phyloP scores from a whole-genome alignment of 2,113 vertebrate species.

The Macrotis lagotis region DNA sequence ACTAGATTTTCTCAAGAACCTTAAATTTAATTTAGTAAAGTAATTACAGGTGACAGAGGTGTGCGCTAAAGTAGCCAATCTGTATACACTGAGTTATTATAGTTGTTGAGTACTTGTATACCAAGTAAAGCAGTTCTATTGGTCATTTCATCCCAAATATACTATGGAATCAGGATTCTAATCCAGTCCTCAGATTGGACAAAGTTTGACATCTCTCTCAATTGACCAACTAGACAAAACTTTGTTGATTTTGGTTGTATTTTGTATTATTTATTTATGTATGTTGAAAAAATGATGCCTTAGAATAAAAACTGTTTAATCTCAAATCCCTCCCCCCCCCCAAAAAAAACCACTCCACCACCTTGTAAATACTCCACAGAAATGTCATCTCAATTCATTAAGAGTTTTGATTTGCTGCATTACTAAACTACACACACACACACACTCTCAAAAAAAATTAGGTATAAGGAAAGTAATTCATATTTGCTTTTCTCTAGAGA shows the following conservation, averaged over 20 bases:
- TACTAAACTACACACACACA: neutral
- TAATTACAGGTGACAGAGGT: neutral
- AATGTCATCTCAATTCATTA: neutral
- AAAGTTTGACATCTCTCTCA: neutral
- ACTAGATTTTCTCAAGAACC: constrained; percentile 33
- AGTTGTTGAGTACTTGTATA: neutral
- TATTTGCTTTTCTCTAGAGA: constrained; percentile 34
- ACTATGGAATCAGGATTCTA: neutral
- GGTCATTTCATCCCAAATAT: neutral
- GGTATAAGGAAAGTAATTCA: constrained; percentile 2
- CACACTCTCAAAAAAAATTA: neutral
- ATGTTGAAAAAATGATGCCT: constrained; percentile 26
- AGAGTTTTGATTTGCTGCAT: neutral
- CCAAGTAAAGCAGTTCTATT: neutral
- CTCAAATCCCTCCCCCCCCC: neutral
- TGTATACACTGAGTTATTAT: constrained; percentile 14
- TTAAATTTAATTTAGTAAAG: neutral
- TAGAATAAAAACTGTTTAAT: neutral
- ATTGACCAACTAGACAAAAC: neutral
- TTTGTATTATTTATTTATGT: constrained; percentile 35
- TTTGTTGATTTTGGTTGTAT: neutral
- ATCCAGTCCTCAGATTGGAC: neutral
- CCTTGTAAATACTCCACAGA: neutral
- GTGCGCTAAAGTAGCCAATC: constrained; percentile 9
- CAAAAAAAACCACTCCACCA: neutral